A percentile compares a stretch with the other conserved stretches of the same genome.
Evolutionary conservation across 2,797 vertebrate genomes (phyloP).

Genomic region (Syndactyla subalaris): DNA sequence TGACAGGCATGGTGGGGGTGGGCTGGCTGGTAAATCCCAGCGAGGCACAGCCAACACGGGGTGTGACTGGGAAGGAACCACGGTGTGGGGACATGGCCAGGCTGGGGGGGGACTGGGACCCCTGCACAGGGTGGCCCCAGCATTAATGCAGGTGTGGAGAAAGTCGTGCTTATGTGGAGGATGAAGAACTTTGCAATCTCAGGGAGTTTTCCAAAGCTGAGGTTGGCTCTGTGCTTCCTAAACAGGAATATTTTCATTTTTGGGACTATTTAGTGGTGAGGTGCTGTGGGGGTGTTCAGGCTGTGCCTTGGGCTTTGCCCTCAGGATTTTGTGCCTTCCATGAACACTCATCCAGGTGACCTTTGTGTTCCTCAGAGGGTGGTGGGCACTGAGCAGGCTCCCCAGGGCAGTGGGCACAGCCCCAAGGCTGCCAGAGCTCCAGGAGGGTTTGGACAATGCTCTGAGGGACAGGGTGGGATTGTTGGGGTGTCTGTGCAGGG

Average conservation of each 20-base stretch:
- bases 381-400: not conserved
- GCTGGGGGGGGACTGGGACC: not conserved
- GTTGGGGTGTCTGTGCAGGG: not conserved
- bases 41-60: not conserved
- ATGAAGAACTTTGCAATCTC: not conserved
- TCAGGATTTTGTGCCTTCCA: not conserved
- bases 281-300: not conserved
- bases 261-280: not conserved
- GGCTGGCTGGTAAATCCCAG: not conserved
- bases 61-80: not conserved
- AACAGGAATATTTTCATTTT: not conserved
- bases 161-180: not conserved
- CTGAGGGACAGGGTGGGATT: not conserved
- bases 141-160: too few relatives aligned
- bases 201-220: not conserved
- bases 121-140: fast-evolving
- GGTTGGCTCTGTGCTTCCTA: not conserved
- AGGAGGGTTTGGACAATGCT: not conserved
- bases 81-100: fast-evolving
- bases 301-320: not conserved
- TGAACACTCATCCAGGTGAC: fast-evolving
- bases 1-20: fast-evolving
- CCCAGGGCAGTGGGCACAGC: not conserved
- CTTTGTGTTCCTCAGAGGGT: not conserved
- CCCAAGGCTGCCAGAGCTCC: not conserved